Evolutionary conservation across 2,797 vertebrate genomes (phyloP).

Genomic region (Microcaecilia unicolor): DNA sequence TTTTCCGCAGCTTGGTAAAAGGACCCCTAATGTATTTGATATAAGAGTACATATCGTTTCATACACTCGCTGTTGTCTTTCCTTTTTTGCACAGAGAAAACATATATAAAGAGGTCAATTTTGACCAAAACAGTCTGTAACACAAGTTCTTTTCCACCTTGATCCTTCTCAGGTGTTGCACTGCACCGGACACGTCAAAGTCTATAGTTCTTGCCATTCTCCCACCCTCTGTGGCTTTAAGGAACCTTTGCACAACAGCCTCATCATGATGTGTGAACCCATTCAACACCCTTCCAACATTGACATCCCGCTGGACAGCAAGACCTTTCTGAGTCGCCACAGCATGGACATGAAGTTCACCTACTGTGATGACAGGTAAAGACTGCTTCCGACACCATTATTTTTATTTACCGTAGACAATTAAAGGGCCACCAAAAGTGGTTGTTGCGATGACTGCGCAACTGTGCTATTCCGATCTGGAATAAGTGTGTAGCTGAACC

Average conservation of each 20-base stretch:
- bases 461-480: too few relatives aligned
- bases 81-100: too few relatives aligned
- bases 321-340: conserved; percentile 91
- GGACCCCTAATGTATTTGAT: too few relatives aligned
- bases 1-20: too few relatives aligned
- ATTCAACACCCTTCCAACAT: conserved; percentile 92
- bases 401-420: too few relatives aligned
- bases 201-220: conserved; percentile 69
- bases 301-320: conserved; percentile 89
- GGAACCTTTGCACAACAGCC: conserved; percentile 83
- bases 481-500: too few relatives aligned
- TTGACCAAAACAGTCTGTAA: neutral
- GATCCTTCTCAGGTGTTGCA: conserved; percentile 76
- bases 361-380: conserved; percentile 90
- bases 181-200: conserved; percentile 88
- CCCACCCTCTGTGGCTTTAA: conserved; percentile 73
- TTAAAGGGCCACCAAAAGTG: too few relatives aligned
- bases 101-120: too few relatives aligned
- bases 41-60: too few relatives aligned
- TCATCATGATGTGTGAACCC: conserved; percentile 90
- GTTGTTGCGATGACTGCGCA: too few relatives aligned
- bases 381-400: too few relatives aligned
- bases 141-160: neutral
- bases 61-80: too few relatives aligned
- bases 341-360: conserved; percentile 99